Evolutionary conservation across 2,888 invertebrate genomes (phyloP), one percentile per base, ranked within the genome.

Genomic region (Drosophila mettleri): DNA sequence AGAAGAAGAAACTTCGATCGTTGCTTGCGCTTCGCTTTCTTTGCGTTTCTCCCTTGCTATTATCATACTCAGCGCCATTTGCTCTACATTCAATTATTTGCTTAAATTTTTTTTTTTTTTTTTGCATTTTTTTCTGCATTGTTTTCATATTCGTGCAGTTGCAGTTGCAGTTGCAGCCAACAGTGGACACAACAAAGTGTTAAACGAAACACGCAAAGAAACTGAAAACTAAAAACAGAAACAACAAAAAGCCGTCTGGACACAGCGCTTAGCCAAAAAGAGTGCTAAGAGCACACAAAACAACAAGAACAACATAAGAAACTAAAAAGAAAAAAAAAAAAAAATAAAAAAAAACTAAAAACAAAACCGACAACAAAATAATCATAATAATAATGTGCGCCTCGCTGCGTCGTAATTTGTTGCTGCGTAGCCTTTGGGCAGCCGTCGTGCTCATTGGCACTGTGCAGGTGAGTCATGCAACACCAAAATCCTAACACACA

Each of bases 371-470:
- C n/a, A 34, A 14, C 14, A 16, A 14, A 16, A 36, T 2, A 22
- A 24, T 14, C 14, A 34, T 5, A 9, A 20, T 20, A 31, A 48
- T 6, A 52, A 84, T 84, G 84, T 88, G 84, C 86, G 88, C 78
- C 67, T 78, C 76, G 71, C 52, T 83, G 81, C 84, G 86, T 78
- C 86, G 88, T 78, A 84, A 84, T 86, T 86, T 86, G 86, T 78
- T 84, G 86, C 84, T 88, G 78, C 88, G 65, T 63, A 86, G 88
- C 88, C 78, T 88, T 66, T 80, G 79, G 87, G 81, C 80, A 52
- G 61, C 67, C 71, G 54, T 88, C 51, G 65, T 88, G 62, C 78
- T 86, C 71, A 67, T 86, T 60, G 84, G 75, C 85, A 81, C 78
- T 27, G 88, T 88, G 62, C 86, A 85, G 84, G 84, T 85, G 84